These are phyloP conservation scores for Nephila pilipes DNA, from an alignment of 1,140 invertebrate genomes.

Conservation along the genomic window DNA sequence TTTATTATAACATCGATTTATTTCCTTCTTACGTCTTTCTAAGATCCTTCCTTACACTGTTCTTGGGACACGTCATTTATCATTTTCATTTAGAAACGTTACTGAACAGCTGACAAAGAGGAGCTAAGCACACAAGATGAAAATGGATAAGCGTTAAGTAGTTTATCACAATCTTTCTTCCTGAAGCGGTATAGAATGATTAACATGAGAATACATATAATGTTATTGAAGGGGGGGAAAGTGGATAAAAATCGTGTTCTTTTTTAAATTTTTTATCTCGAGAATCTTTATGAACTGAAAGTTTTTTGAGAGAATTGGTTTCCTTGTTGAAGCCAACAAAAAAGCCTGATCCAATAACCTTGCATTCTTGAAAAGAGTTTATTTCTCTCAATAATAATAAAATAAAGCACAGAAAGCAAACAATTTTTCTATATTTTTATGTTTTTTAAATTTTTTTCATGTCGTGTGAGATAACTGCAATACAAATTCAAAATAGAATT, in stretches of 20 bases:
- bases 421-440: too few species aligned
- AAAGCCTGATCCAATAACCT: not conserved
- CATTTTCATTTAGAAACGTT: constrained; percentile 56
- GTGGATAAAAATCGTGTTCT: not conserved
- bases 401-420: too few species aligned
- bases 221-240: not conserved
- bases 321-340: not conserved
- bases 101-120: constrained; percentile 48
- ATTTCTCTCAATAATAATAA: too few species aligned
- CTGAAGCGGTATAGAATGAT: constrained; percentile 28
- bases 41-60: constrained; percentile 14
- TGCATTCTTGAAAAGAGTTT: not conserved
- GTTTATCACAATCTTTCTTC: constrained; percentile 54
- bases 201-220: constrained; percentile 37
- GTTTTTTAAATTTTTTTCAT: too few species aligned
- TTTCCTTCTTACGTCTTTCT: not conserved
- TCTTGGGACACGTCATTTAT: constrained; percentile 33
- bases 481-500: too few species aligned
- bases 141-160: constrained; percentile 67
- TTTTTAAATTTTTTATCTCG: not conserved
- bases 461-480: too few species aligned
- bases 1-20: constrained; percentile 9
- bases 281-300: not conserved
- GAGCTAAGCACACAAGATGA: constrained; percentile 40
- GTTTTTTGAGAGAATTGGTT: not conserved